These are phyloP conservation scores for Neelides sp. DNA, from an alignment of 1,140 invertebrate species.

Conservation along the genomic window DNA sequence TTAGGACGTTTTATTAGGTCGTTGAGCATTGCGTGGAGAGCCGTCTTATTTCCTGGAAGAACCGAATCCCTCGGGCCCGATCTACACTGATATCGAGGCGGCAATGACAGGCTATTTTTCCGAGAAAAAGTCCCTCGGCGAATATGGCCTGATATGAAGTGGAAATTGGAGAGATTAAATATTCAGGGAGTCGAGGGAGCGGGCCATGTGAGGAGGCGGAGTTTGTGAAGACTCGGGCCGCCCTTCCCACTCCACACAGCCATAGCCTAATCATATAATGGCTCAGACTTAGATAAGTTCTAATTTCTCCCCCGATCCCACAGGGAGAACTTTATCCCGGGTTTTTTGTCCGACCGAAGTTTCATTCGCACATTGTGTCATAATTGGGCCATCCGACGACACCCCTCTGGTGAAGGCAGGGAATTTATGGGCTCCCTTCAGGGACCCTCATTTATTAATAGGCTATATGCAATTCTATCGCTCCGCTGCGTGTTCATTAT, in stretches of 20 bases:
- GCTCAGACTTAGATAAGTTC: constrained; percentile 28
- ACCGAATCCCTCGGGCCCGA: constrained; percentile 25
- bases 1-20: constrained; percentile 31
- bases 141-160: constrained; percentile 25
- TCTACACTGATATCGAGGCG: constrained; percentile 31
- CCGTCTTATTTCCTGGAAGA: constrained; percentile 25
- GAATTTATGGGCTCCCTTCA: constrained; percentile 30
- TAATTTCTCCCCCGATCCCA: constrained; percentile 31
- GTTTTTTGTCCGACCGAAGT: constrained; percentile 25
- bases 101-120: constrained; percentile 31
- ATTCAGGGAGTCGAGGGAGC: constrained; percentile 22
- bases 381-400: constrained; percentile 29
- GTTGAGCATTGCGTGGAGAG: constrained; percentile 29
- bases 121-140: constrained; percentile 23
- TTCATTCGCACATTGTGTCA: constrained; percentile 26
- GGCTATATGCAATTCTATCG: constrained; percentile 30
- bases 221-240: neutral
- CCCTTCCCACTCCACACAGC: neutral
- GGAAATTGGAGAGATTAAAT: constrained; percentile 31
- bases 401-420: constrained; percentile 20
- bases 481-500: constrained; percentile 21
- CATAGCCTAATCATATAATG: constrained; percentile 24
- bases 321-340: constrained; percentile 30
- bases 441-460: constrained; percentile 33
- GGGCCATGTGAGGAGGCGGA: neutral